These are phyloP conservation scores for Gyps fulvus DNA, from an alignment of 2,113 vertebrate genomes.

Conservation along the genomic window DNA sequence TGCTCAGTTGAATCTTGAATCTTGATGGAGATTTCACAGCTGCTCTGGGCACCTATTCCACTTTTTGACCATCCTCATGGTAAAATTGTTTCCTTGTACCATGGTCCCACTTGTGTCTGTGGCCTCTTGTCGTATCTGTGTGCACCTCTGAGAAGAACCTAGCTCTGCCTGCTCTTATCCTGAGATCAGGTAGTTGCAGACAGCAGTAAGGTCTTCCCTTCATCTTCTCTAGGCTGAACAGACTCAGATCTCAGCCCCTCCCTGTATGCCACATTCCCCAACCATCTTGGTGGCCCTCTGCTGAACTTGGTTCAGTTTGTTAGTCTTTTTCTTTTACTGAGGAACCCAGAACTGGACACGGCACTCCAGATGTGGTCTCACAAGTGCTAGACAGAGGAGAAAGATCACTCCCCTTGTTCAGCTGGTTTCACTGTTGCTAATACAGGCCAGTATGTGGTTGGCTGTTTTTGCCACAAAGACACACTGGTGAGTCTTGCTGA, in stretches of 20 bases:
- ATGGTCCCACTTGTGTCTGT: not conserved
- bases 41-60: not conserved
- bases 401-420: not conserved
- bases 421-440: not conserved
- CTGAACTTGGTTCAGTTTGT: not conserved
- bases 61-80: not conserved
- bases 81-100: not conserved
- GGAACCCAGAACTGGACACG: not conserved
- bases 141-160: not conserved
- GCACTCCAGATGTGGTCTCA: not conserved
- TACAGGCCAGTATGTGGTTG: not conserved
- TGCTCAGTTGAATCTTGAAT: not conserved
- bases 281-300: accelerated
- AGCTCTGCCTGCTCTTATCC: not conserved
- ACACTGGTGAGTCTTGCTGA: not conserved
- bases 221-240: not conserved
- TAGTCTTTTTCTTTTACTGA: not conserved
- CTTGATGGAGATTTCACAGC: not conserved
- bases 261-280: not conserved
- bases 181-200: not conserved
- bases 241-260: not conserved
- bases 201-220: not conserved
- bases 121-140: not conserved
- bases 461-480: not conserved
- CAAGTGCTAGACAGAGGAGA: not conserved